Percentiles rank a stretch among this genome's conserved stretches.
These are phyloP conservation scores for Lysandra bellargus DNA, from an alignment of 2,888 invertebrate species.

Conservation along the genomic window DNA sequence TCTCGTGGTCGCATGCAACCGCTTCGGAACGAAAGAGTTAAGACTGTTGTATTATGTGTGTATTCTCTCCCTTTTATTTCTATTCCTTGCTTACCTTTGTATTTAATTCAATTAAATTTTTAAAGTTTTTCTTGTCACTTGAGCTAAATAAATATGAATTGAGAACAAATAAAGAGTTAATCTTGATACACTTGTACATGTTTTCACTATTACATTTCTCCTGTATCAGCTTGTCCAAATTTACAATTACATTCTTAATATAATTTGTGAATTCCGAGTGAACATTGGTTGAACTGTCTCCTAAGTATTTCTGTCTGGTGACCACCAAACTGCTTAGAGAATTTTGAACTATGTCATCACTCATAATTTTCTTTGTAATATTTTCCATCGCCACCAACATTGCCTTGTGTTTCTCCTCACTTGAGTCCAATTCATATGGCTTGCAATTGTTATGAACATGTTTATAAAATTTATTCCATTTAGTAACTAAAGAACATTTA, in stretches of 20 bases:
- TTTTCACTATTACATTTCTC: constrained; percentile 75
- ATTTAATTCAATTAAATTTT: constrained; percentile 86
- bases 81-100: constrained; percentile 80
- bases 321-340: constrained; percentile 68
- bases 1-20: too few species aligned
- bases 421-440: constrained; percentile 80
- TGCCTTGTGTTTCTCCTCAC: constrained; percentile 82
- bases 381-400: constrained; percentile 86
- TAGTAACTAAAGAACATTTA: constrained; percentile 63
- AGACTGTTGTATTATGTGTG: too few species aligned
- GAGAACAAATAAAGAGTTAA: constrained; percentile 85
- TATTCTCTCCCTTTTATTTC: too few species aligned
- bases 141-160: constrained; percentile 87
- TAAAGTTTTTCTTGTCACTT: constrained; percentile 88
- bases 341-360: constrained; percentile 85
- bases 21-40: too few species aligned
- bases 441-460: constrained; percentile 85
- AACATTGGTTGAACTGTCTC: constrained; percentile 66
- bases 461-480: constrained; percentile 90
- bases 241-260: constrained; percentile 81
- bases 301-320: constrained; percentile 64
- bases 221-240: constrained; percentile 80
- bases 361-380: constrained; percentile 84
- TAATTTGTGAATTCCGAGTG: constrained; percentile 84
- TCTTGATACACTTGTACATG: constrained; percentile 82